These are phyloP conservation scores for Halcyon chelicuti DNA, from an alignment of 2,797 vertebrate genomes.

Conservation along the genomic window DNA sequence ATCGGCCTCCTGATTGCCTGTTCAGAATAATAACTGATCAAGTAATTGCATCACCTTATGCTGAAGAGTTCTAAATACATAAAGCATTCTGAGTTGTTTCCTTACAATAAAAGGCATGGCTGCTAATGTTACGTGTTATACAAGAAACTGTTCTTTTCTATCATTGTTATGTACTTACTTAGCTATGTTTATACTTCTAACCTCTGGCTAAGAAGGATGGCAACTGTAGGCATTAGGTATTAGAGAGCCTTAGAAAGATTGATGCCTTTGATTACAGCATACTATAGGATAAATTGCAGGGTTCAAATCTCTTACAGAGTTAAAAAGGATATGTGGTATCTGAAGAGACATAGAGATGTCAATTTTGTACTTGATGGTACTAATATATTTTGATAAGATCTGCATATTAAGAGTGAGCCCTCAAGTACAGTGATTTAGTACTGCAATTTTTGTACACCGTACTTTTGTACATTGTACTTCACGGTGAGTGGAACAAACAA, in stretches of 20 bases:
- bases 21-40: background rate
- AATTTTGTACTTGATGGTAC: constrained; percentile 31
- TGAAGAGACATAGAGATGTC: constrained; percentile 21
- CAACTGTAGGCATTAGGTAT: background rate
- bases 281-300: background rate
- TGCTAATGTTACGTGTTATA: background rate
- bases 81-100: background rate
- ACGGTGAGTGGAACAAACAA: background rate
- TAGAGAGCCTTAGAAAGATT: constrained; percentile 2
- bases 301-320: constrained; percentile 5
- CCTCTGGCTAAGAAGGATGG: background rate
- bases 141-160: background rate
- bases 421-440: constrained; percentile 17
- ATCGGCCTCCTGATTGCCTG: constrained; percentile 19
- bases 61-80: constrained; percentile 14
- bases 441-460: background rate
- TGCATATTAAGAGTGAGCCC: constrained; percentile 42
- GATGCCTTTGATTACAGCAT: constrained; percentile 1
- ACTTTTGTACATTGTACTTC: background rate
- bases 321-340: background rate
- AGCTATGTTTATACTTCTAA: background rate
- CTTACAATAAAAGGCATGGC: background rate
- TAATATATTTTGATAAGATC: constrained; percentile 59
- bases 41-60: constrained; percentile 5
- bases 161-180: background rate